phyloP scores from a whole-genome alignment of 2,888 invertebrate species.

The Scelioninae gen. 1 region DNA sequence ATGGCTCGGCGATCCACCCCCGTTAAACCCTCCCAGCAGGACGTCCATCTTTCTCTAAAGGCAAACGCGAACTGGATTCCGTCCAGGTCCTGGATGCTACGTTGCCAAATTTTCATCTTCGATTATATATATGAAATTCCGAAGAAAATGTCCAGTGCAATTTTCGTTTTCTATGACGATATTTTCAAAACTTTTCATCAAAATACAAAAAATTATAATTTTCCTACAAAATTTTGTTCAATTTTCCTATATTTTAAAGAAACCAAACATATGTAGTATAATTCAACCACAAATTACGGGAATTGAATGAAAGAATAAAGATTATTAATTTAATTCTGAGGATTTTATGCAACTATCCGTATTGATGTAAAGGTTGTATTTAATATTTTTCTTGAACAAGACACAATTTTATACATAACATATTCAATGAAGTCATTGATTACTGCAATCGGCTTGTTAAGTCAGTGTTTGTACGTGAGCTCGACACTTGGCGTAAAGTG shows the following conservation, averaged over 20 bases:
- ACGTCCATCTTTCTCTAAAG: conserved; percentile 75
- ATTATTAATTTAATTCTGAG: too few species aligned
- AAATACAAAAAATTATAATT: too few species aligned
- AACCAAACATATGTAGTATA: too few species aligned
- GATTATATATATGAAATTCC: conserved; percentile 44
- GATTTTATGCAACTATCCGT: too few species aligned
- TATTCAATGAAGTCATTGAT: conserved; percentile 36
- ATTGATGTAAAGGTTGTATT: too few species aligned
- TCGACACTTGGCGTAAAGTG: conserved; percentile 49
- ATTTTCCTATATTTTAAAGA: too few species aligned
- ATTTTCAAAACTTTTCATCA: too few species aligned
- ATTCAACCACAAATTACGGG: too few species aligned
- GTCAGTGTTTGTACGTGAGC: conserved; percentile 29
- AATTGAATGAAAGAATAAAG: too few species aligned
- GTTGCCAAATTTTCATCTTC: conserved; percentile 75
- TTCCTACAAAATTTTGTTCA: too few species aligned
- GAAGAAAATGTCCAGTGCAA: conserved; percentile 34
- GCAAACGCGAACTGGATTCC: conserved; percentile 74
- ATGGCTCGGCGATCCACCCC: conserved; percentile 78
- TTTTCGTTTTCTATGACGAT: too few species aligned
- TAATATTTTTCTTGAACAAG: neutral
- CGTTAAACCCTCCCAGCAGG: conserved; percentile 81
- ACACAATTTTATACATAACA: conserved; percentile 60
- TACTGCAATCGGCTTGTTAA: conserved; percentile 23
- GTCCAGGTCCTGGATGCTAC: conserved; percentile 68